Conservation (phyloP, 2,888 invertebrate species). For the Cremastinae sp. region DNA sequence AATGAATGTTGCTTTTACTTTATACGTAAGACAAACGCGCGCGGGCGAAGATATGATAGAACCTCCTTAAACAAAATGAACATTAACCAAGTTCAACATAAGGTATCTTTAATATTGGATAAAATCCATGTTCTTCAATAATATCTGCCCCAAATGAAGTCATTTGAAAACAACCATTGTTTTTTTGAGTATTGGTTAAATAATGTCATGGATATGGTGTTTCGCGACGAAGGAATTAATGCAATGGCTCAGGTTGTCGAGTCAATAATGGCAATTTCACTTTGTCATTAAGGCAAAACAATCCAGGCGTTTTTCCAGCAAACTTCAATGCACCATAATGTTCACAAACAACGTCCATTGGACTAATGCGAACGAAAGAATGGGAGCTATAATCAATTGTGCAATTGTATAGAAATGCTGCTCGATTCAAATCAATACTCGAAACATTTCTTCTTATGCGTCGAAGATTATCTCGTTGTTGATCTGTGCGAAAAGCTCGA, state of each 20-base stretch:
- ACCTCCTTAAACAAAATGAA: too few species aligned
- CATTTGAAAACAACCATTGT: conserved; percentile 66
- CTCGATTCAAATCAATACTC: conserved; percentile 8
- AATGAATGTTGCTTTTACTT: too few species aligned
- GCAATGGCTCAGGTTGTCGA: conserved; percentile 55
- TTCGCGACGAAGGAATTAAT: conserved; percentile 44
- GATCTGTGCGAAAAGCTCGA: too few species aligned
- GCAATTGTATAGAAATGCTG: conserved; percentile 33
- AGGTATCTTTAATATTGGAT: conserved; percentile 19
- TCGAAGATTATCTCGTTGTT: too few species aligned
- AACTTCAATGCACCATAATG: conserved; percentile 54
- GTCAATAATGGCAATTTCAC: conserved; percentile 58
- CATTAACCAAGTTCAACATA: too few species aligned
- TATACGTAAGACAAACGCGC: too few species aligned
- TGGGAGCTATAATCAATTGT: conserved; percentile 16
- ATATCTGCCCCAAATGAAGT: conserved; percentile 61
- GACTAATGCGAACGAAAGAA: conserved; percentile 33
- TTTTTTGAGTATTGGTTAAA: conserved; percentile 35
- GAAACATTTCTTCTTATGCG: neutral
- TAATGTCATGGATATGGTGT: conserved; percentile 14
- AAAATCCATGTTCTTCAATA: conserved; percentile 24
- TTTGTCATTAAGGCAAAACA: conserved; percentile 64
- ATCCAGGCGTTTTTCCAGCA: conserved; percentile 49
- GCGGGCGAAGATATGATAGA: too few species aligned
- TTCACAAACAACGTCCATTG: conserved; percentile 32